Conservation (phyloP, 92 coral and sea anemone genomes). For the Heliopora coerulea region DNA sequence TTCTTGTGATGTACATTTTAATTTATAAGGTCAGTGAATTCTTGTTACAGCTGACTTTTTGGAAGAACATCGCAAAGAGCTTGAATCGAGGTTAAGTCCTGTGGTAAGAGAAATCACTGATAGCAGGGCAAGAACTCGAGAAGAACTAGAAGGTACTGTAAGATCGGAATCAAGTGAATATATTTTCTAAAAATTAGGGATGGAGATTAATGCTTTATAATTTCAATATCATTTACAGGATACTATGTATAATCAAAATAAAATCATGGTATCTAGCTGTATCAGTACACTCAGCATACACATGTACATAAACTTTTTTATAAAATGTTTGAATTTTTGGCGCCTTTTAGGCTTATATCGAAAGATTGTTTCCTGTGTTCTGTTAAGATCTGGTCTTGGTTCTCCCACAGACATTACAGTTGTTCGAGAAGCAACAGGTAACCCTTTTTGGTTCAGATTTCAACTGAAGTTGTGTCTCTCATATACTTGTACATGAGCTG, state of each 20-base stretch:
- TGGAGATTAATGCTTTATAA: no score
- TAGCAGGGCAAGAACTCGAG: constrained; percentile 97
- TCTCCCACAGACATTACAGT: constrained; percentile 98
- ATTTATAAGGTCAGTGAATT: no score
- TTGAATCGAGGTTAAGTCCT: constrained; percentile 90
- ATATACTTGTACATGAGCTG: background rate
- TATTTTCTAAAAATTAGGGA: no score
- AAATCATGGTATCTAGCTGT: no score
- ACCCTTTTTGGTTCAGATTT: no score
- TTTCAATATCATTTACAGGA: no score
- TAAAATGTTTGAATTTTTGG: constrained; percentile 1
- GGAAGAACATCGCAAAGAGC: constrained; percentile 88
- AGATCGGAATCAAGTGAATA: background rate
- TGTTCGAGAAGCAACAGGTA: constrained; percentile 99
- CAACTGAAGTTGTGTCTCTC: background rate
- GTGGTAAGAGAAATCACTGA: constrained; percentile 96
- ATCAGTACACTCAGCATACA: no score
- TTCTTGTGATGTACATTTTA: no score
- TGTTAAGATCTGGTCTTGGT: constrained; percentile 91
- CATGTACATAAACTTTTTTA: no score
- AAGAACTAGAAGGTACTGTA: constrained; percentile 83
- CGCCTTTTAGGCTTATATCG: constrained; percentile 72
- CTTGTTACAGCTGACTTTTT: constrained; percentile 88
- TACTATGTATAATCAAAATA: no score
- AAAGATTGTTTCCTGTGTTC: constrained; percentile 93